phyloP scores from a whole-genome alignment of 2,113 vertebrate genomes.

The Macquaria australasica region DNA sequence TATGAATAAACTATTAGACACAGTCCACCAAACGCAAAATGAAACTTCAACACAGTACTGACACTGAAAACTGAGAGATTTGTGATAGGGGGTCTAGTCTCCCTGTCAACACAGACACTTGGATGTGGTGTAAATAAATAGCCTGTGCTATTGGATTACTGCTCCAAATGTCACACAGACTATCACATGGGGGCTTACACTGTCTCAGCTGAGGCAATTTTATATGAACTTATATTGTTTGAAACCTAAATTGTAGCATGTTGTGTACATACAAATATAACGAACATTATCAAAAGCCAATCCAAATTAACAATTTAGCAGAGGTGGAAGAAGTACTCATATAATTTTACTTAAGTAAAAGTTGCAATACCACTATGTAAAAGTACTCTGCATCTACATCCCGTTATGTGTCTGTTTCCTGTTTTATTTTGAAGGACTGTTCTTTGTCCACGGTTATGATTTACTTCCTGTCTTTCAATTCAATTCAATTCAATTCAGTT shows the following conservation, averaged over 20 bases:
- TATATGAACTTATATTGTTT: slow-evolving; percentile 19
- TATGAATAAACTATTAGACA: neutral
- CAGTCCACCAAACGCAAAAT: neutral
- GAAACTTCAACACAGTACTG: slow-evolving; percentile 21
- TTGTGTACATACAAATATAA: neutral
- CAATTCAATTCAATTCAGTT: too few relatives aligned
- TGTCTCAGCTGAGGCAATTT: neutral
- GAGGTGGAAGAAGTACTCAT: too few relatives aligned
- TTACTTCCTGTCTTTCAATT: too few relatives aligned
- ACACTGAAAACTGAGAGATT: slow-evolving; percentile 41
- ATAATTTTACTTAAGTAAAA: too few relatives aligned
- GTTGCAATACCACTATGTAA: too few relatives aligned
- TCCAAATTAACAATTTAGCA: neutral
- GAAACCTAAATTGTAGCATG: neutral
- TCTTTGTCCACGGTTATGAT: too few relatives aligned
- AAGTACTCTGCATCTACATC: too few relatives aligned
- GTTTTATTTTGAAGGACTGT: too few relatives aligned
- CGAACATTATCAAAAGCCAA: neutral
- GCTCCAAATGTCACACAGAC: slow-evolving; percentile 62
- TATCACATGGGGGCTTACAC: slow-evolving; percentile 34
- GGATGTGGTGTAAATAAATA: slow-evolving; percentile 66
- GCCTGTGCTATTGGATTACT: slow-evolving; percentile 61
- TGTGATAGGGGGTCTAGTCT: slow-evolving; percentile 14
- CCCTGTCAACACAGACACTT: slow-evolving; percentile 49
- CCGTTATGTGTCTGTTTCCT: too few relatives aligned